Conservation (phyloP, 2,888 invertebrate species). For the Thecophora atra region DNA sequence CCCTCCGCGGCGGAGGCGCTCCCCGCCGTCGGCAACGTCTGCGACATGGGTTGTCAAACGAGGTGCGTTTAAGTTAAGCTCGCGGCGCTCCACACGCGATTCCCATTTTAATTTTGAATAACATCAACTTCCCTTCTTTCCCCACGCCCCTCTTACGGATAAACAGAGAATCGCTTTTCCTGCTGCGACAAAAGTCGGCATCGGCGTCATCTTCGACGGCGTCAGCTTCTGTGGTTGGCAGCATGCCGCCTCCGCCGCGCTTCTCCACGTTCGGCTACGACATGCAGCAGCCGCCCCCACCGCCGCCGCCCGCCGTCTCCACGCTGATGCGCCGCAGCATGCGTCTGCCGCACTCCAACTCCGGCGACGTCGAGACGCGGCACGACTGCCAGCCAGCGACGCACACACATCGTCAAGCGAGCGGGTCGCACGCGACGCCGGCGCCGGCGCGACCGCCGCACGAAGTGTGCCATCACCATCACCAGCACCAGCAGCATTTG, state of each 20-base stretch:
- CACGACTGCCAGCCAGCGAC: constrained; percentile 39
- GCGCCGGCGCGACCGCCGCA: constrained; percentile 43
- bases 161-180: constrained; percentile 62
- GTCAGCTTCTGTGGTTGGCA: constrained; percentile 43
- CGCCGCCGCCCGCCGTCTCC: constrained; percentile 47
- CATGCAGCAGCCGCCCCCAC: constrained; percentile 43
- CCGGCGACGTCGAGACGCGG: constrained; percentile 46
- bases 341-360: constrained; percentile 46
- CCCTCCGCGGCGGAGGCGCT: constrained; percentile 47
- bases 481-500: constrained; percentile 62
- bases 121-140: not conserved
- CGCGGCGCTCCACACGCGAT: not conserved
- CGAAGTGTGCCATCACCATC: constrained; percentile 61
- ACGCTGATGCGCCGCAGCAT: constrained; percentile 56
- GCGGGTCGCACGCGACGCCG: constrained; percentile 38
- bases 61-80: no score
- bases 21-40: constrained; percentile 68
- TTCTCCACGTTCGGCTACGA: constrained; percentile 66
- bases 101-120: not conserved
- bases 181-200: constrained; percentile 63
- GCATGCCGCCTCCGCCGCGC: constrained; percentile 56
- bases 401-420: constrained; percentile 47
- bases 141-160: constrained; percentile 29
- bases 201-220: constrained; percentile 59
- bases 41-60: constrained; percentile 84